These are phyloP conservation scores for Melanerpes aurifrons DNA, from an alignment of 2,113 vertebrate genomes.

Conservation along the genomic window DNA sequence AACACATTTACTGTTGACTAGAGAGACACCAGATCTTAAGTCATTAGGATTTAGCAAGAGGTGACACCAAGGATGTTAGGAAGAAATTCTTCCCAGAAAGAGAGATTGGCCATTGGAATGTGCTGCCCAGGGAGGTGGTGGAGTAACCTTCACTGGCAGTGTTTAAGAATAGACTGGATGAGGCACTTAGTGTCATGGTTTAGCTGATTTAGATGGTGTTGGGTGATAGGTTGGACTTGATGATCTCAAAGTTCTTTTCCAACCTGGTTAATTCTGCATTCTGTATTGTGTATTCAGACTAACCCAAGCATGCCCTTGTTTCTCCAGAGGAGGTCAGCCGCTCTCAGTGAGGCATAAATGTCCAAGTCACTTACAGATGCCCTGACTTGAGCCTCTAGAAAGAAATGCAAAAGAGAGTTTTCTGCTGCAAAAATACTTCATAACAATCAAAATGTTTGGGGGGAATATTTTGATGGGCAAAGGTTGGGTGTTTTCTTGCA, in stretches of 20 bases:
- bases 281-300: no score
- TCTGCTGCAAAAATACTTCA: background rate
- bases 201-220: no score
- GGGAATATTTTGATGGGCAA: background rate
- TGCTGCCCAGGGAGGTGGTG: no score
- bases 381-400: background rate
- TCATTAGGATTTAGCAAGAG: background rate
- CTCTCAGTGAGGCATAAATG: background rate
- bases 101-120: no score
- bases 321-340: background rate
- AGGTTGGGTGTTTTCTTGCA: background rate
- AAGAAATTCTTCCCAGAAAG: no score
- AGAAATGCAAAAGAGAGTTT: background rate
- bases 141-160: no score
- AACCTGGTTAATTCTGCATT: no score
- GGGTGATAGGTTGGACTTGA: no score
- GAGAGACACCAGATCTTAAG: accelerated
- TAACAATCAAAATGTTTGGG: accelerated
- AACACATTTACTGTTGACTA: background rate
- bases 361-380: background rate
- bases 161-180: no score
- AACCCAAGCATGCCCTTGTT: background rate
- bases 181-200: no score
- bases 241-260: no score
- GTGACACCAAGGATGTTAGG: background rate